phyloP scores from a whole-genome alignment of 2,797 vertebrate genomes.

The Clarias platycephalus region DNA sequence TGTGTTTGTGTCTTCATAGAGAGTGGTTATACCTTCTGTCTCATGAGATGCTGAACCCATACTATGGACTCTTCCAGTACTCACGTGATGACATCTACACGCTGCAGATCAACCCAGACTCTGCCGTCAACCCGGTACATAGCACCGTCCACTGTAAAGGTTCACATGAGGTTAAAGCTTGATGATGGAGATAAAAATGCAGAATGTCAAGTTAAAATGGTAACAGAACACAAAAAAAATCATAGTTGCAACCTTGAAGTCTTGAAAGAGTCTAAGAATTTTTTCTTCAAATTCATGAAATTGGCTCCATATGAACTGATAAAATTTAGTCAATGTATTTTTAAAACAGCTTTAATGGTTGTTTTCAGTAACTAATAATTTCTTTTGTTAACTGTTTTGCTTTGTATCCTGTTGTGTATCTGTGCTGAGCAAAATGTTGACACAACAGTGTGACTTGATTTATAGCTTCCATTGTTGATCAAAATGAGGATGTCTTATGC shows the following conservation, averaged over 20 bases:
- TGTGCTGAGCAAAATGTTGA: not conserved
- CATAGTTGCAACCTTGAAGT: not conserved
- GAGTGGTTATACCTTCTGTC: constrained; percentile 97
- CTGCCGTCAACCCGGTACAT: constrained; percentile 93
- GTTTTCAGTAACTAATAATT: not conserved
- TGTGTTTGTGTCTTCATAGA: constrained; percentile 65
- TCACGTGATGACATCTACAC: constrained; percentile 98
- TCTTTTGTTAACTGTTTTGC: not conserved
- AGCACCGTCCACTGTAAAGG: not conserved
- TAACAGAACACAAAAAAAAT: not conserved
- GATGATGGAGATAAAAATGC: not conserved
- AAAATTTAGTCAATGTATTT: not conserved
- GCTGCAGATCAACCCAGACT: constrained; percentile 95
- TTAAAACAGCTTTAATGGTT: not conserved
- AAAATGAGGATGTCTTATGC: not conserved
- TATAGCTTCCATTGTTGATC: not conserved
- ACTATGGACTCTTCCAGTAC: constrained; percentile 97
- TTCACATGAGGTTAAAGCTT: not conserved
- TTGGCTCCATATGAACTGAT: not conserved
- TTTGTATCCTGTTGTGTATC: not conserved
- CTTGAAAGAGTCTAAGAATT: not conserved
- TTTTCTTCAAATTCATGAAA: not conserved
- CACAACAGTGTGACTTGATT: not conserved
- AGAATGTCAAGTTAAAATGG: not conserved
- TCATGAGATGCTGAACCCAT: constrained; percentile 97